Base-by-base conservation (phyloP, 2,113 vertebrate genomes). In the Podarcis raffonei region DNA sequence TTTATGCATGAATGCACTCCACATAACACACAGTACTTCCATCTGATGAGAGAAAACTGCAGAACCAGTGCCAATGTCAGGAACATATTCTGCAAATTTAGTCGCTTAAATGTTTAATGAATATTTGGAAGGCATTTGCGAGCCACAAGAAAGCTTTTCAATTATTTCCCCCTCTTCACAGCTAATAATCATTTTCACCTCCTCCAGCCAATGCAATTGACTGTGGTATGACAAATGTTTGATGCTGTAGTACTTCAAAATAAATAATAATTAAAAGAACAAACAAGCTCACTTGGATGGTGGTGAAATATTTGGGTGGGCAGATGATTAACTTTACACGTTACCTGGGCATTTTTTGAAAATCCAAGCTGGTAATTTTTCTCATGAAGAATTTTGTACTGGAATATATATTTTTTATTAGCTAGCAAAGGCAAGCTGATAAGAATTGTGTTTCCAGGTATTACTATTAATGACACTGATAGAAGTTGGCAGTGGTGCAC, bases 1-100 rank as follows among this genome's bases (percentile, higher is more conserved):
- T 98, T 98, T 98, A 98, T 98, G 98, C 98, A 98, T 98, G 97
- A 97, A 97, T 97, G 97, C 97, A 97, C 97, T 96, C 97, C 96
- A 97, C 97, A 97, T 97, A 98, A 96, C 96, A 96, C 97, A 97
- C 95, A 96, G 95, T 96, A 95, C 96, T 97, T 97, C 96, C 97
- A 97, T 98, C 96, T 98, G 97, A 97, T 96, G 95, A 96, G 96
- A 97, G 96, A 96, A 97, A 97, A 93, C 97, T 95, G 95, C 95
- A 96, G 95, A 97, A 95, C 95, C 95, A 96, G 95, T 96, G 95
- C 97, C 97, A 97, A 94, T 93, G 95, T 96, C 96, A 96, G 96
- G 94, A 97, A 96, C 97, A 97, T 97, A 97, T 97, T 97, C 97
- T 97, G 95, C 97, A 97, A 96, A 97, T 97, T 97, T 97, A 97